A percentile compares a stretch with the other conserved stretches of the same genome.
phyloP scores from a whole-genome alignment of 2,797 vertebrate genomes.

The Miichthys miiuy region DNA sequence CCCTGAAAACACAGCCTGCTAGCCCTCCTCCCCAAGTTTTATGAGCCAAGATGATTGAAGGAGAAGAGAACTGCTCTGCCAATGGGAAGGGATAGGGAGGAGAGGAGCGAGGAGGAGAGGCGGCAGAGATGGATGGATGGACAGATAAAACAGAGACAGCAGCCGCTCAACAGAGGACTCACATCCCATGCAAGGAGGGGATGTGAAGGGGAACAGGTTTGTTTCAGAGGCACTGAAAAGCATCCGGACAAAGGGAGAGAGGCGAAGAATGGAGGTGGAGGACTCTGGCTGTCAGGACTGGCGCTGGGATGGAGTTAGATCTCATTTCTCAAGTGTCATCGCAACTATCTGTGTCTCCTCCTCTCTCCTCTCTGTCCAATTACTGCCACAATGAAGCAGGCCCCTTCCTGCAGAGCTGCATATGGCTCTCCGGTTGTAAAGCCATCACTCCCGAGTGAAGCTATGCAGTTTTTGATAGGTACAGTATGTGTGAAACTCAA shows the following conservation, averaged over 20 bases:
- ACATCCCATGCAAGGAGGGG: conserved; percentile 62
- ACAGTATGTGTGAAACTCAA: conserved; percentile 63
- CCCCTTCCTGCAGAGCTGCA: conserved; percentile 70
- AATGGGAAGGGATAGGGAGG: conserved; percentile 52
- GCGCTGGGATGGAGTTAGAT: conserved; percentile 79
- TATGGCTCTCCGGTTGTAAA: conserved; percentile 72
- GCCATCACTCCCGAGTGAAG: conserved; percentile 44
- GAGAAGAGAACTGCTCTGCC: conserved; percentile 67
- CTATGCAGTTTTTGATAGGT: conserved; percentile 63
- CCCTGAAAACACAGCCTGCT: conserved; percentile 81
- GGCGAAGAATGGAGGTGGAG: conserved; percentile 79
- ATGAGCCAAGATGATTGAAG: conserved; percentile 82
- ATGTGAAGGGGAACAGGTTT: conserved; percentile 84
- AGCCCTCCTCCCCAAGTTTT: conserved; percentile 78
- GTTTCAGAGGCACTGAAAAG: conserved; percentile 71
- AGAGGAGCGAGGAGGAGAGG: conserved; percentile 61
- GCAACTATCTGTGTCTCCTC: conserved; percentile 75
- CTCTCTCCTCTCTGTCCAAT: conserved; percentile 78
- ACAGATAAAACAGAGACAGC: conserved; percentile 79
- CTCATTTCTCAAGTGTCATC: conserved; percentile 85
- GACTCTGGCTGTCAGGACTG: conserved; percentile 82
- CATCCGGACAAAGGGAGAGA: conserved; percentile 64
- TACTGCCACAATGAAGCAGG: conserved; percentile 70
- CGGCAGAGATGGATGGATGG: conserved; percentile 70
- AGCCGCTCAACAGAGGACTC: conserved; percentile 78